Evolutionary conservation across 2,113 vertebrate species (phyloP).

Genomic region (Notarius quadriscutis): DNA sequence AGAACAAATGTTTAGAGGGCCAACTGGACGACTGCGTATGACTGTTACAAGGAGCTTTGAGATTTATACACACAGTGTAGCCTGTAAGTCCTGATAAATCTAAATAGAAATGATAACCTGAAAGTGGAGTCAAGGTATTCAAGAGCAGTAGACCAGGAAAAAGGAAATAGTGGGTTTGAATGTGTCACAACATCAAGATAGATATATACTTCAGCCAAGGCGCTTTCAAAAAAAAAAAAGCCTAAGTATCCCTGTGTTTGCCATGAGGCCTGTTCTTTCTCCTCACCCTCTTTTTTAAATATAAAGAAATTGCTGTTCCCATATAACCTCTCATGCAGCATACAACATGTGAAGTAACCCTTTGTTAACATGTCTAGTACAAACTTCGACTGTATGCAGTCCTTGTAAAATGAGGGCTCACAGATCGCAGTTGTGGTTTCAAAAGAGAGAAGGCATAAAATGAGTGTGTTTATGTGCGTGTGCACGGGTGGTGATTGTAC

Average conservation of each 20-base stretch:
- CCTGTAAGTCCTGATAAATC: slow-evolving; percentile 18
- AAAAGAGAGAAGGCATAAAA: slow-evolving; percentile 42
- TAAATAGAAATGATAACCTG: neutral
- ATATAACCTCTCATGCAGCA: slow-evolving; percentile 5
- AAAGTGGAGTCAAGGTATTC: neutral
- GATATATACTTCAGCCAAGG: neutral
- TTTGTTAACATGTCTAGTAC: slow-evolving; percentile 30
- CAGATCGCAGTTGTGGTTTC: slow-evolving; percentile 38
- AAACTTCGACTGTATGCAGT: slow-evolving; percentile 4
- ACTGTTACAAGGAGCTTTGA: slow-evolving; percentile 30
- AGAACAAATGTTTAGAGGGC: slow-evolving; percentile 71
- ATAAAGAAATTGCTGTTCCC: slow-evolving; percentile 39
- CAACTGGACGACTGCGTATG: slow-evolving; percentile 66
- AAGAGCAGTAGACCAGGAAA: neutral
- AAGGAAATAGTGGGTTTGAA: neutral
- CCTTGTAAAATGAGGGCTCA: neutral
- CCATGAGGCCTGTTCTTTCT: neutral
- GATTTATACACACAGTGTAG: slow-evolving; percentile 8
- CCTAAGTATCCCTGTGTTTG: neutral
- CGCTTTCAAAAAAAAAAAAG: neutral
- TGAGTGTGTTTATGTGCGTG: slow-evolving; percentile 30
- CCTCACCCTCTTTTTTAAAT: slow-evolving; percentile 23
- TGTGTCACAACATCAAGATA: neutral
- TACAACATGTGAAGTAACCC: slow-evolving; percentile 13
- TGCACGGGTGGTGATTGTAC: slow-evolving; percentile 55